Percentiles rank a stretch among this genome's conserved stretches.
Evolutionary conservation across 2,113 vertebrate genomes (phyloP).

Genomic region (Osmerus mordax): DNA sequence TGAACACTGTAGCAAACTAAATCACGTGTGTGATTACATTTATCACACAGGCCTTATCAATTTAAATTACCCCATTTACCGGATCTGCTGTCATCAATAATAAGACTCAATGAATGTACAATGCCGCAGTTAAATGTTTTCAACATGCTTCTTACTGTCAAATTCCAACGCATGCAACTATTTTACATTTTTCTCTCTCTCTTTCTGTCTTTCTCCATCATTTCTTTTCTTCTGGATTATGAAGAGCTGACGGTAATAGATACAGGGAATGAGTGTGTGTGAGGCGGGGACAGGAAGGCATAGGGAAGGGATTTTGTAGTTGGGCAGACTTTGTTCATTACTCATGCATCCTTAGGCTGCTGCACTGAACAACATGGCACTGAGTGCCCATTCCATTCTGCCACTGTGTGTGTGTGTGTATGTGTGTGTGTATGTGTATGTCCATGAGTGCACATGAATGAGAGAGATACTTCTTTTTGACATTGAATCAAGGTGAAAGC

Average conservation of each 20-base stretch:
- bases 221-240: constrained; percentile 1
- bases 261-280: constrained; percentile 14
- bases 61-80: no score
- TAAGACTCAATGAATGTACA: no score
- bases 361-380: constrained; percentile 35
- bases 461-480: no score
- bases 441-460: neutral
- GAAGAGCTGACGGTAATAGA: constrained; percentile 12
- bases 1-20: no score
- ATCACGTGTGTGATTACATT: neutral
- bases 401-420: constrained; percentile 11
- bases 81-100: no score
- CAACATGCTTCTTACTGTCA: neutral
- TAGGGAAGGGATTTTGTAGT: constrained; percentile 43
- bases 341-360: constrained; percentile 59
- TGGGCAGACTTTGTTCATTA: constrained; percentile 61
- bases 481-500: no score
- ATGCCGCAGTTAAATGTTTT: no score
- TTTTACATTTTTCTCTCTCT: neutral
- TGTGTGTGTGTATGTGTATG: no score
- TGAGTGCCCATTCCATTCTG: constrained; percentile 45
- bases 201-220: neutral
- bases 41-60: neutral
- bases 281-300: neutral
- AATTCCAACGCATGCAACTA: neutral